Conservation (phyloP, 1,140 invertebrate genomes). For the Lucilia cuprina region DNA sequence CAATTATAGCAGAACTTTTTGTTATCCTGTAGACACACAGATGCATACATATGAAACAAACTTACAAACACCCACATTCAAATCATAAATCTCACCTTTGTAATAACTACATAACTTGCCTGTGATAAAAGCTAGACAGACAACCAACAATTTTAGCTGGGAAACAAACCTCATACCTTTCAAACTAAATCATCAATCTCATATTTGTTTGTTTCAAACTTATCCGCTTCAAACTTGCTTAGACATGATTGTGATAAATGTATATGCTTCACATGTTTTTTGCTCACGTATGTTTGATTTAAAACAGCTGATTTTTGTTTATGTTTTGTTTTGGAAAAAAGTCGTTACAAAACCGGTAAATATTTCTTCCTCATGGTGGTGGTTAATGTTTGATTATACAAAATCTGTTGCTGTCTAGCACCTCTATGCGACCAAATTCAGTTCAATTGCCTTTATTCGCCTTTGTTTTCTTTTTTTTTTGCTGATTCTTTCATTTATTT, state of each 20-base stretch:
- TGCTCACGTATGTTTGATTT: neutral
- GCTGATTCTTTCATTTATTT: neutral
- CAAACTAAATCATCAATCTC: neutral
- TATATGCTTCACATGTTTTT: neutral
- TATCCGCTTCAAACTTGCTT: neutral
- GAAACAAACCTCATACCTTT: neutral
- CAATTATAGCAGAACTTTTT: conserved; percentile 23
- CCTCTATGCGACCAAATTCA: neutral
- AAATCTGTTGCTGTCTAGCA: conserved; percentile 14
- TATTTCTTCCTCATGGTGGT: neutral
- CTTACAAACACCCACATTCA: neutral
- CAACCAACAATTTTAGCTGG: neutral
- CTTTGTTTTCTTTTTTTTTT: neutral
- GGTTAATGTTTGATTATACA: neutral
- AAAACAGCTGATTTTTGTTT: conserved; percentile 32
- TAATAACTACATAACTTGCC: too few species aligned
- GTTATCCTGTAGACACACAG: neutral
- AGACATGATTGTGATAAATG: neutral
- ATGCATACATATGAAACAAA: neutral
- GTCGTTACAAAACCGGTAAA: neutral
- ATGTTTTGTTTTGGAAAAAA: neutral
- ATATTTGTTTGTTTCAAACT: neutral
- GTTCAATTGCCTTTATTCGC: conserved; percentile 26
- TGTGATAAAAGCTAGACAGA: too few species aligned
- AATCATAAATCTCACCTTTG: neutral